Base-by-base conservation (phyloP, 2,888 invertebrate genomes). In the Eupithecia insigniata region DNA sequence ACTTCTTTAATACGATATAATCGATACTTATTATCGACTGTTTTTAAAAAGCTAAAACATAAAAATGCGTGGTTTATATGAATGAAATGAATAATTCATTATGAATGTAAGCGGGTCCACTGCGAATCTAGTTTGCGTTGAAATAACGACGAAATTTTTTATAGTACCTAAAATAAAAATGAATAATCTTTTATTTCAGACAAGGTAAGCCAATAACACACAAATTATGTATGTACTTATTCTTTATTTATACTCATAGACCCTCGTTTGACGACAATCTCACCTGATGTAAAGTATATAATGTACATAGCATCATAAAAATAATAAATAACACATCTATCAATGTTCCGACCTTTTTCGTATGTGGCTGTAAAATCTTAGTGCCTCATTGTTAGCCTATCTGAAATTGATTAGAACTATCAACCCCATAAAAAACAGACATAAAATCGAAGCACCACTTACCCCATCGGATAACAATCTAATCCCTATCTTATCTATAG, bases 401-500 rank as follows among this genome's bases (percentile, higher is more conserved):
- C 46, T 22, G n/a, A n/a, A 46, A 46, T 46, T 7, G 46, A n/a
- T 22, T 30, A 30, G 16, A 30, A 30, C 60, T 30, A 60, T 60
- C 60, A 28, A 16, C 3, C 2, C 4, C 16, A 60, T 60, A 28
- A 30, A 30, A 8, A 28, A 30, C 16, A 16, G 18, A 34, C 5
- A 26, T 64, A 64, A n/a, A 51, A 55, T 34, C 36, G 7, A 69
- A 64, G 36, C n/a, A 55, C 32, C 10, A 34, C 12, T 34, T 34
- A 62, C 55, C 22, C 22, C 18, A 43, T 70, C 28, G 30, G 64
- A 71, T 74, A 62, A 43, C 65, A 70, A 71, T 74, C 46, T 58
- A 58, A 73, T 74, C 60, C 32, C 10, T 61, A 69, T 76, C 71
- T 73, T 58, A 69, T 71, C 68, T 67, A 30, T 26, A 16, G 58